These are phyloP conservation scores for Allygus modestus DNA, from an alignment of 2,888 invertebrate genomes.

Conservation along the genomic window DNA sequence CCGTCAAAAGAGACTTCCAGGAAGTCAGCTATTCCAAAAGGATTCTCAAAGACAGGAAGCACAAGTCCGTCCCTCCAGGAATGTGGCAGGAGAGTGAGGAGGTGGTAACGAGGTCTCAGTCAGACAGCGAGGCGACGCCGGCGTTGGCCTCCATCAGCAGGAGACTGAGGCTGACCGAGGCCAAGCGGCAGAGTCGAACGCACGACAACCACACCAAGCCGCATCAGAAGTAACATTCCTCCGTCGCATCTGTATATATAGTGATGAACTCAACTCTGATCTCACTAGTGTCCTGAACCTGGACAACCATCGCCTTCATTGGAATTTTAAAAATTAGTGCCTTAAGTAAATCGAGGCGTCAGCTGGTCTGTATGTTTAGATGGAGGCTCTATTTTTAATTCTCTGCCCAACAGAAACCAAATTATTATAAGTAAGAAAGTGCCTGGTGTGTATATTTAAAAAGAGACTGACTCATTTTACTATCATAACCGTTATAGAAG, in stretches of 20 bases:
- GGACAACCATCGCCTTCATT: neutral
- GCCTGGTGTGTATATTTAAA: too few relatives aligned
- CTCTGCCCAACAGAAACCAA: neutral
- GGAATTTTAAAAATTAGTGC: conserved; percentile 2
- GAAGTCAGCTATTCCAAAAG: neutral
- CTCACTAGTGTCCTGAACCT: neutral
- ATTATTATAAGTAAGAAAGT: too few relatives aligned
- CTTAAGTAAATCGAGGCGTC: neutral
- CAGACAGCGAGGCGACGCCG: neutral
- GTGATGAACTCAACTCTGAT: neutral
- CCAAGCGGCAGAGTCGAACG: neutral
- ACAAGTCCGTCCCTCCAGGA: conserved; percentile 12
- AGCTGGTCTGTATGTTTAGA: conserved; percentile 11
- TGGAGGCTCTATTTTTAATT: neutral
- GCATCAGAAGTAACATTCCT: conserved; percentile 1
- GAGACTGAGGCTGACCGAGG: neutral
- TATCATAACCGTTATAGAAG: neutral
- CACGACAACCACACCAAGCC: neutral
- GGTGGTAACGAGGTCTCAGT: neutral
- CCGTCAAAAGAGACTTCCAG: conserved; percentile 22
- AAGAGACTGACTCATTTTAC: too few relatives aligned
- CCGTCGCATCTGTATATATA: conserved; percentile 2
- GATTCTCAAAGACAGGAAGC: conserved; percentile 22
- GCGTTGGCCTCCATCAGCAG: neutral
- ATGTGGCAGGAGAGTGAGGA: conserved; percentile 13